Conservation (phyloP, 2,888 invertebrate genomes). For the Lamellibrachia columna region DNA sequence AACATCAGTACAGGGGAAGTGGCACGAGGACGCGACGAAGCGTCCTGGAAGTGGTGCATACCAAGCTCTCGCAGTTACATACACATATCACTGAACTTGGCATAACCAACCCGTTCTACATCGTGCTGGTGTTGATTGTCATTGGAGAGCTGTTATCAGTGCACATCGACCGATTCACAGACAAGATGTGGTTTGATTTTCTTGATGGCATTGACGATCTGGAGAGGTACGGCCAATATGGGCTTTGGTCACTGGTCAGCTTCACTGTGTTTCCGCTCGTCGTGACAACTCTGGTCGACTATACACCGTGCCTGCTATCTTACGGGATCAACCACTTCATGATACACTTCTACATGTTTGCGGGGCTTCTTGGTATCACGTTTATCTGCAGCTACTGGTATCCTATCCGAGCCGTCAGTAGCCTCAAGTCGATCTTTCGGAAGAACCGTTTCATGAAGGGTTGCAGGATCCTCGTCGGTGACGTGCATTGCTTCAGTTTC, state of each 20-base stretch:
- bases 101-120: background rate
- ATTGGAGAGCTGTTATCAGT: conserved; percentile 49
- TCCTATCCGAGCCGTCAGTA: conserved; percentile 51
- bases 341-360: conserved; percentile 59
- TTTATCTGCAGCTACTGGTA: conserved; percentile 54
- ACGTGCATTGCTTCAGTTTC: conserved; percentile 50
- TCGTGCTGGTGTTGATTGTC: conserved; percentile 50
- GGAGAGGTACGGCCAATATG: conserved; percentile 60
- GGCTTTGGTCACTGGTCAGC: conserved; percentile 55
- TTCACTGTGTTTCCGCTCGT: conserved; percentile 54
- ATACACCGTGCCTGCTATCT: conserved; percentile 56
- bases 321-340: conserved; percentile 53
- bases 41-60: background rate
- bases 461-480: conserved; percentile 51
- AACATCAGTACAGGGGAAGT: background rate
- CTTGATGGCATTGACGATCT: conserved; percentile 58
- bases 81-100: background rate
- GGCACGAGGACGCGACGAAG: background rate
- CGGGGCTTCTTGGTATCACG: conserved; percentile 49
- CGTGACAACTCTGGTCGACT: conserved; percentile 52
- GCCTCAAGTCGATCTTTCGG: conserved; percentile 39
- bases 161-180: conserved; percentile 47
- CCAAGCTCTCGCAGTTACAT: background rate
- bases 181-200: conserved; percentile 63
- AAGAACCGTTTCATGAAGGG: conserved; percentile 41